Conservation (phyloP, 2,888 invertebrate species). For the Drosophila imparisetae region DNA sequence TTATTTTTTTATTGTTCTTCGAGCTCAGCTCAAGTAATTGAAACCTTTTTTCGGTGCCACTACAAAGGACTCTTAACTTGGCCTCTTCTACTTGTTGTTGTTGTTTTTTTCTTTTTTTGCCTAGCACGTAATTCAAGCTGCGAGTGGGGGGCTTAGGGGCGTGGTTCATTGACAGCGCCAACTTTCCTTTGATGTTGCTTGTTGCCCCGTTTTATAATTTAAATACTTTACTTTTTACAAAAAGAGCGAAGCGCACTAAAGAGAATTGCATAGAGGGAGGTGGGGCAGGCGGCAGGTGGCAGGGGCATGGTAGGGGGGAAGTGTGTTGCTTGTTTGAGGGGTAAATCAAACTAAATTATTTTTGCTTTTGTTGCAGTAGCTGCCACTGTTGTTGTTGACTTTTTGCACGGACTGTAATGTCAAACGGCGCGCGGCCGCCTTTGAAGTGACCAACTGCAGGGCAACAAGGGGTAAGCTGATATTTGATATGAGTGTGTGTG, state of each 20-base stretch:
- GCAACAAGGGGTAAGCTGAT: constrained; percentile 34
- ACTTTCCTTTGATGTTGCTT: constrained; percentile 63
- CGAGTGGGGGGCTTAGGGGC: background rate
- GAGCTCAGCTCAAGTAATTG: constrained; percentile 55
- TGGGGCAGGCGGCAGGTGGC: background rate
- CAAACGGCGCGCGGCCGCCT: constrained; percentile 53
- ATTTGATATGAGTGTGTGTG: constrained; percentile 63
- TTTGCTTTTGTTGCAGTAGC: constrained; percentile 38
- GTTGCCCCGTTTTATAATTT: constrained; percentile 72
- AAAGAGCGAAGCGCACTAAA: constrained; percentile 40
- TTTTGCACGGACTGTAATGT: constrained; percentile 43
- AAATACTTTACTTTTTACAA: constrained; percentile 61
- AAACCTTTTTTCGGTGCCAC: constrained; percentile 72
- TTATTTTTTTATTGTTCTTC: constrained; percentile 22
- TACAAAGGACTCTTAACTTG: constrained; percentile 64
- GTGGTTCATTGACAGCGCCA: constrained; percentile 72
- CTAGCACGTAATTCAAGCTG: constrained; percentile 71
- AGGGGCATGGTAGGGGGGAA: background rate
- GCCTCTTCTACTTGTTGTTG: constrained; percentile 20
- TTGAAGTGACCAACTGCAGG: constrained; percentile 45
- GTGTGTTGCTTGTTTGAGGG: constrained; percentile 11
- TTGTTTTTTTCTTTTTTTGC: constrained; percentile 30
- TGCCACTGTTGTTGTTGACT: constrained; percentile 27
- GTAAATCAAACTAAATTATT: constrained; percentile 64
- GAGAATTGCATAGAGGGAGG: constrained; percentile 9